Conservation (phyloP, 2,797 vertebrate species). For the Thamnophis elegans region DNA sequence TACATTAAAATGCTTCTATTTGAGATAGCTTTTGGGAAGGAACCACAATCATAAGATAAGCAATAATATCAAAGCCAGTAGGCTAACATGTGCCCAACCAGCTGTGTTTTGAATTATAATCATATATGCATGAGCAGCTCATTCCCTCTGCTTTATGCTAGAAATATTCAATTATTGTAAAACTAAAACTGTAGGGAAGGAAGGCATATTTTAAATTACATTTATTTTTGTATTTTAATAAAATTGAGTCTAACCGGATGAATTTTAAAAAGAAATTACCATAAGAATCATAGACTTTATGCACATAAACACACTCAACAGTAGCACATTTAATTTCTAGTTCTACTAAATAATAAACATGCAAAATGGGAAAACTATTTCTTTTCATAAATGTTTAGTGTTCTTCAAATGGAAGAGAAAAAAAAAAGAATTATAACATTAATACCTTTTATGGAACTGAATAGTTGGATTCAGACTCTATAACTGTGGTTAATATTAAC, state of each 20-base stretch:
- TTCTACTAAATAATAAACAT: neutral
- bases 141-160: neutral
- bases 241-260: neutral
- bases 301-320: neutral
- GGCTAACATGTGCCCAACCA: constrained; percentile 10
- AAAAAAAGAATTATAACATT: neutral
- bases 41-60: neutral
- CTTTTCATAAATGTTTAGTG: neutral
- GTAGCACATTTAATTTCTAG: neutral
- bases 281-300: neutral
- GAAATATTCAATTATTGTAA: constrained; percentile 10
- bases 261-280: constrained; percentile 5
- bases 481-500: neutral
- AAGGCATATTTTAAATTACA: neutral
- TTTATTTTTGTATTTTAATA: constrained; percentile 6
- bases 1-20: neutral
- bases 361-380: neutral
- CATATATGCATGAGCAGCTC: constrained; percentile 6
- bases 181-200: neutral
- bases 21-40: neutral
- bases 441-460: neutral
- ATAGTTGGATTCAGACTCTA: neutral
- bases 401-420: neutral
- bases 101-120: constrained; percentile 9
- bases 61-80: neutral